These are phyloP conservation scores for Pandemis cinnamomeana DNA, from an alignment of 2,888 invertebrate genomes.

Conservation along the genomic window DNA sequence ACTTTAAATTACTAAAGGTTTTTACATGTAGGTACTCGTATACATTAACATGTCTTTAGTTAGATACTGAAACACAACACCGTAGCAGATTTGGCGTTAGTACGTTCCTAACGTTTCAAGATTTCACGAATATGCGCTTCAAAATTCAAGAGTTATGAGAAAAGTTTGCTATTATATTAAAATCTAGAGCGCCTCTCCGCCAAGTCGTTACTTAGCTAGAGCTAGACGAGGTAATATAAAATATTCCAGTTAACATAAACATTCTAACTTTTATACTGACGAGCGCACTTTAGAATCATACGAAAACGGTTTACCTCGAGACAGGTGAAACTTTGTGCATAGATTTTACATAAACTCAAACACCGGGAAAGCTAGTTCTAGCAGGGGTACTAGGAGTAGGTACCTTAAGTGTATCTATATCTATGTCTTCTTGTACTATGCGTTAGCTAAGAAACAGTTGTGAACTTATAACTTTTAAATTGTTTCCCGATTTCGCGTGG, in stretches of 20 bases:
- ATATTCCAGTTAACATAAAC: constrained; percentile 41
- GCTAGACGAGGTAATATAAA: constrained; percentile 27
- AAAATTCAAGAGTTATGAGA: constrained; percentile 35
- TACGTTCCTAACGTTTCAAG: constrained; percentile 7
- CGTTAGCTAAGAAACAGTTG: not conserved
- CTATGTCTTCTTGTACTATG: not conserved
- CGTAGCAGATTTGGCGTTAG: not conserved
- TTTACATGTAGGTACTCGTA: no score
- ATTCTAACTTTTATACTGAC: constrained; percentile 36
- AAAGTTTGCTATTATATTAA: constrained; percentile 34
- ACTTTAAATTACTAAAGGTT: not conserved
- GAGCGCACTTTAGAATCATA: constrained; percentile 46
- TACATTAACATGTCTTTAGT: no score
- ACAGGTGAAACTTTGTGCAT: constrained; percentile 53
- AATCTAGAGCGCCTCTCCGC: constrained; percentile 17
- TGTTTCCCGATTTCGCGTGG: no score
- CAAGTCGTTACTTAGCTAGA: not conserved
- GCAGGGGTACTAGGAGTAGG: not conserved
- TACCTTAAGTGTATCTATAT: not conserved
- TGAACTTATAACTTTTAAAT: no score
- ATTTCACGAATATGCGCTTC: constrained; percentile 7
- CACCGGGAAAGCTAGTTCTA: not conserved
- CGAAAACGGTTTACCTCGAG: constrained; percentile 43
- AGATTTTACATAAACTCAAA: constrained; percentile 46
- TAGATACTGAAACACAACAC: not conserved